phyloP scores from a whole-genome alignment of 2,888 invertebrate genomes.

The Lasioglossum leucozonium region DNA sequence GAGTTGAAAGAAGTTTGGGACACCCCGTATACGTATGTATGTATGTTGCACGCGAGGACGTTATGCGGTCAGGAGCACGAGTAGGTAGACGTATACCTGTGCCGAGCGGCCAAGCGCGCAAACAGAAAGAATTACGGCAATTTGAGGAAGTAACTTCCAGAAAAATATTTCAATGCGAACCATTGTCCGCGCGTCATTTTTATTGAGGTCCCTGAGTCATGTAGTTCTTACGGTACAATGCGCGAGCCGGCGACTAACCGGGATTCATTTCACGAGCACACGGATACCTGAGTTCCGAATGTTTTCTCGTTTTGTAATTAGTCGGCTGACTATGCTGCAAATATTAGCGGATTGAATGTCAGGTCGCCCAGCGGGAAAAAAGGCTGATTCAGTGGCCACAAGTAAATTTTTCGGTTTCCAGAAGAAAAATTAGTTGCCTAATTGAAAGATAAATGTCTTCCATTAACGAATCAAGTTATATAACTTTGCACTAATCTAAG shows the following conservation, averaged over 20 bases:
- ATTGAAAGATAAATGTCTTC: no score
- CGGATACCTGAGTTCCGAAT: neutral
- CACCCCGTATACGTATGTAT: neutral
- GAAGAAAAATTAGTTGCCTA: no score
- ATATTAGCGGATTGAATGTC: neutral
- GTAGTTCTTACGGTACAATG: conserved; percentile 1
- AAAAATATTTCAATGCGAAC: conserved; percentile 20
- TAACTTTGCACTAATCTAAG: no score
- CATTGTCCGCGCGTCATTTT: conserved; percentile 39
- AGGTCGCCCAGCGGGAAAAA: no score
- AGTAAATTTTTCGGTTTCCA: no score
- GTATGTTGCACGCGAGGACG: conserved; percentile 41
- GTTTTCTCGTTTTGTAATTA: neutral
- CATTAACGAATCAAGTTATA: no score
- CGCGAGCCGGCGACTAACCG: neutral
- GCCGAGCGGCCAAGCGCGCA: conserved; percentile 11
- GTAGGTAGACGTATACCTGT: conserved; percentile 61
- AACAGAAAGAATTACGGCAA: conserved; percentile 39
- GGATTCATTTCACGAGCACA: neutral
- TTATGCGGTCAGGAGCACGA: conserved; percentile 50
- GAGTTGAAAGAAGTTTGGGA: no score
- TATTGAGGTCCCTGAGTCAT: conserved; percentile 38
- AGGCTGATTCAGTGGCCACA: no score
- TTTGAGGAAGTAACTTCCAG: conserved; percentile 24
- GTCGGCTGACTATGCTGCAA: neutral